Conservation (phyloP, 2,113 vertebrate genomes). For the Pachycephala philippinensis region DNA sequence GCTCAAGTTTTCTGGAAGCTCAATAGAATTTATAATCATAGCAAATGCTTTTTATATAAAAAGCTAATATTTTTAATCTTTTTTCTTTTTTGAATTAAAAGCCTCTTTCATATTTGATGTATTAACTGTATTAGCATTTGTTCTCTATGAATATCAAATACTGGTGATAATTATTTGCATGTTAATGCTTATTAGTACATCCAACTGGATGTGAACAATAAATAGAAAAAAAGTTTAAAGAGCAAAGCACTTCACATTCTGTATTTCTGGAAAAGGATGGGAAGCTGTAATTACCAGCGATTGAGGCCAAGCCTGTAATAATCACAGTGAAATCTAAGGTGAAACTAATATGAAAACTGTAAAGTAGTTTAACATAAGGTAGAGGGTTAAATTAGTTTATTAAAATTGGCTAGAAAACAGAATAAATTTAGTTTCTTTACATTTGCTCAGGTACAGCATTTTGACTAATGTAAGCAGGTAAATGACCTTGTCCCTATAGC, state of each 20-base stretch:
- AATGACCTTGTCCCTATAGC: not conserved
- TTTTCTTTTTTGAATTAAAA: slow-evolving; percentile 29
- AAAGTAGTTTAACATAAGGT: not conserved
- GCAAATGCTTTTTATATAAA: slow-evolving; percentile 23
- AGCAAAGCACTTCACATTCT: slow-evolving; percentile 7
- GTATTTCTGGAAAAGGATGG: not conserved
- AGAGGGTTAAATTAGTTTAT: not conserved
- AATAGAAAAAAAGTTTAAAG: slow-evolving; percentile 21
- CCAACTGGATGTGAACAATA: slow-evolving; percentile 35
- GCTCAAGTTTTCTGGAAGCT: slow-evolving; percentile 48
- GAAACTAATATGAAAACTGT: not conserved
- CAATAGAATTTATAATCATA: slow-evolving; percentile 48
- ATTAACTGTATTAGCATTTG: slow-evolving; percentile 49
- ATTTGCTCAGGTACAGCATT: not conserved
- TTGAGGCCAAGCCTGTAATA: not conserved
- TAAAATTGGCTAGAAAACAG: not conserved
- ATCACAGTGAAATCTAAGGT: slow-evolving; percentile 13
- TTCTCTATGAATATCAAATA: slow-evolving; percentile 34
- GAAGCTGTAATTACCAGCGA: slow-evolving; percentile 1
- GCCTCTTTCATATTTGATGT: slow-evolving; percentile 22
- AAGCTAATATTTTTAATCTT: slow-evolving; percentile 35
- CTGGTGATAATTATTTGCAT: slow-evolving; percentile 56
- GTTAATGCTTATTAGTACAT: slow-evolving; percentile 48
- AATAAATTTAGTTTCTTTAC: not conserved
- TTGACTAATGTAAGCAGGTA: not conserved